Base-by-base conservation (phyloP, 2,113 vertebrate species). In the Ariopsis seemanni region DNA sequence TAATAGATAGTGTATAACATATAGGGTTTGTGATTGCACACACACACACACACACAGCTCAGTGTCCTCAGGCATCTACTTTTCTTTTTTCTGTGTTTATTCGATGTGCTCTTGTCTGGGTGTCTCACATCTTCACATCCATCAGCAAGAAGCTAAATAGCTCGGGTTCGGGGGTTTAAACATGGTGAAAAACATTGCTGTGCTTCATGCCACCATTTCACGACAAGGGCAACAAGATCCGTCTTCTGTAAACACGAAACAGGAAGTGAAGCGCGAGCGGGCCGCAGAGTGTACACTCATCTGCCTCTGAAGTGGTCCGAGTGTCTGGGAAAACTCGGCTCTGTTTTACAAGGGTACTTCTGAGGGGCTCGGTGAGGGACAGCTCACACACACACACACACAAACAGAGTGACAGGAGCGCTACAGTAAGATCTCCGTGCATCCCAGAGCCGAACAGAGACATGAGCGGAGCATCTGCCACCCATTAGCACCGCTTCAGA, bases 271-370 rank as follows among this genome's bases (percentile, higher is more conserved):
- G 79, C 67, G 55, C 34, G 20, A 80, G 53, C 86, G 20, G n/a
- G 86, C 65, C 79, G 34, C 79, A 87, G 79, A 80, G 65, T 55
- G 48, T 72, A 82, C 55, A 72, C 86, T 62, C 53, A 80, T 30
- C 86, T 5, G 62, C 34, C 79, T 82, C 34, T 87, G 79, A 82
- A 82, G 79, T 82, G 86, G 86, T 82, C 78, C 78, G 15, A 82
- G 69, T 14, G 79, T 87, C 79, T 87, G 86, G 86, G 86, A 87
- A 72, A 57, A 69, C 79, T 87, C 79, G 25, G 78, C 67, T 72
- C 86, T 80, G 65, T 87, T 87, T 82, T 87, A 87, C 79, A 74
- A 87, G 78, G 85, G 85, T 65, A 87, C 48, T 82, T 87, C 85
- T 82, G 50, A 82, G 86, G 80, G 79, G 30, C 65, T 82, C 86